Evolutionary conservation across 2,797 vertebrate genomes (phyloP).

Genomic region (Pelodytes ibericus): DNA sequence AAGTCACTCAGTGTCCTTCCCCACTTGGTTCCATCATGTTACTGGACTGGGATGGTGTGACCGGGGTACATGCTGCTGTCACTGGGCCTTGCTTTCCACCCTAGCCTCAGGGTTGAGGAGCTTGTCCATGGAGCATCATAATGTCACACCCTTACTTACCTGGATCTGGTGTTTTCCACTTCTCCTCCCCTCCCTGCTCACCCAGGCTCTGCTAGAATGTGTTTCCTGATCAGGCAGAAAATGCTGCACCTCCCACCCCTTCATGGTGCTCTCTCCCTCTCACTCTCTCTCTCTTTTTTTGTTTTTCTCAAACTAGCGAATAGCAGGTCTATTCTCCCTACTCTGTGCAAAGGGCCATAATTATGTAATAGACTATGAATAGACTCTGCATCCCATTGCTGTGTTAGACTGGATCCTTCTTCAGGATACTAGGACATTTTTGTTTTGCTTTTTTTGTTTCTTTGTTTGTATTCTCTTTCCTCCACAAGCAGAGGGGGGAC

Average conservation of each 20-base stretch:
- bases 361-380: conserved; percentile 22
- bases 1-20: neutral
- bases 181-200: neutral
- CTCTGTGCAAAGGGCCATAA: neutral
- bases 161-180: neutral
- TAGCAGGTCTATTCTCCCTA: conserved; percentile 9
- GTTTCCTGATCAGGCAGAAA: conserved; percentile 21
- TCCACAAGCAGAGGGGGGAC: neutral
- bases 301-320: conserved; percentile 15
- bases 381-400: neutral
- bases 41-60: neutral
- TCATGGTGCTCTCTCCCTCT: too few species aligned
- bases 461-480: too few species aligned
- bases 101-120: neutral
- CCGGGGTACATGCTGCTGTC: neutral
- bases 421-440: neutral
- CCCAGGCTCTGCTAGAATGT: conserved; percentile 19
- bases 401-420: neutral
- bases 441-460: too few species aligned
- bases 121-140: neutral
- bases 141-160: conserved; percentile 15
- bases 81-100: neutral
- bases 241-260: conserved; percentile 11
- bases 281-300: neutral
- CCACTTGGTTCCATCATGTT: neutral